Conservation (phyloP, 2,113 vertebrate genomes). For the Dipodomys spectabilis region DNA sequence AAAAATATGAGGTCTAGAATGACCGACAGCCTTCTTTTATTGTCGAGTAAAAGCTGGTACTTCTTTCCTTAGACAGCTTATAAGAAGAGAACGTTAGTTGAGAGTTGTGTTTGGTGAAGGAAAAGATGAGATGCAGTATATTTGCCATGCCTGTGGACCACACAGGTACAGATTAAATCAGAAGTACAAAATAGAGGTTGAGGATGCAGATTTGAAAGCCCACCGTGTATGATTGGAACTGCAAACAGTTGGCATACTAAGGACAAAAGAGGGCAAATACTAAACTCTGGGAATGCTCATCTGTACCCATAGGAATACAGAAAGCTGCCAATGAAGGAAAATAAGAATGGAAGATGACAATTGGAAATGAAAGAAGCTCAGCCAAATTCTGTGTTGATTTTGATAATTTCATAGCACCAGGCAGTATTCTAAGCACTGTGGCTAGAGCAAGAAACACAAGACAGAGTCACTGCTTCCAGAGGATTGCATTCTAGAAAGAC, state of each 20-base stretch:
- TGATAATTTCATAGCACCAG: neutral
- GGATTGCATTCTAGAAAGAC: neutral
- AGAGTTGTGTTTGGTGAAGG: conserved; percentile 6
- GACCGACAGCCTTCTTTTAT: neutral
- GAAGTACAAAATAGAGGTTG: conserved; percentile 14
- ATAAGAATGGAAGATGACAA: neutral
- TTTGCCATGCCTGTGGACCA: neutral
- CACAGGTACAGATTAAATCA: conserved; percentile 1
- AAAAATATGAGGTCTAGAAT: neutral
- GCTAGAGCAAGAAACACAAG: neutral
- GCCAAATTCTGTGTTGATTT: neutral
- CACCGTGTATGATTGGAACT: neutral
- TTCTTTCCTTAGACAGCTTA: neutral
- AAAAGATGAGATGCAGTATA: neutral
- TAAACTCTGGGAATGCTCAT: neutral
- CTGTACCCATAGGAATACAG: neutral
- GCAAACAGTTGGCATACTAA: neutral
- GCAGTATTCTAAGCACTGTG: neutral
- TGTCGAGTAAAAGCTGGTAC: neutral
- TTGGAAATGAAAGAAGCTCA: neutral
- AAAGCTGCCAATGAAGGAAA: neutral
- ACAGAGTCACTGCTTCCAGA: neutral
- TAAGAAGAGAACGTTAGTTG: neutral
- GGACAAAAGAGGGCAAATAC: neutral
- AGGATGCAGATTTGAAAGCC: neutral